Conservation (phyloP, 2,797 vertebrate genomes). For the Pseudochromis fuscus region DNA sequence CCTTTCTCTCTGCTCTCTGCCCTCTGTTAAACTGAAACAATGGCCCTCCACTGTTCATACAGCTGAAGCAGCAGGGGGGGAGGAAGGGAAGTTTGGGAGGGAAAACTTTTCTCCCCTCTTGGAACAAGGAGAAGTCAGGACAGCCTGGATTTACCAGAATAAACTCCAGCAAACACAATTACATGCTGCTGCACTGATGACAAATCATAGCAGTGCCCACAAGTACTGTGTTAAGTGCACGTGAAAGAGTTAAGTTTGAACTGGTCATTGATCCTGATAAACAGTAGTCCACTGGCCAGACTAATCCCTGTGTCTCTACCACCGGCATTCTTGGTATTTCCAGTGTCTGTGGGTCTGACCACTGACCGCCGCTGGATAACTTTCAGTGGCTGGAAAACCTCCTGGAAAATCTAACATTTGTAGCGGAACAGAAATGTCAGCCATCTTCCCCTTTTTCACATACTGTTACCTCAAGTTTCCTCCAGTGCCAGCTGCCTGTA, state of each 20-base stretch:
- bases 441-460: slow-evolving; percentile 57
- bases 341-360: slow-evolving; percentile 83
- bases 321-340: slow-evolving; percentile 78
- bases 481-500: slow-evolving; percentile 58
- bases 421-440: slow-evolving; percentile 69
- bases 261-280: slow-evolving; percentile 63
- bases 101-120: slow-evolving; percentile 59
- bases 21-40: slow-evolving; percentile 76
- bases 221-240: slow-evolving; percentile 27
- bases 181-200: slow-evolving; percentile 9
- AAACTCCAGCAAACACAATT: slow-evolving; percentile 17
- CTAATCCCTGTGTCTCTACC: slow-evolving; percentile 75
- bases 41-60: slow-evolving; percentile 54
- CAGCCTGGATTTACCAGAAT: slow-evolving; percentile 35
- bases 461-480: slow-evolving; percentile 58
- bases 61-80: slow-evolving; percentile 62
- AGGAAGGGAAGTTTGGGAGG: slow-evolving; percentile 71
- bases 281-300: slow-evolving; percentile 62
- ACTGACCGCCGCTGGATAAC: slow-evolving; percentile 80
- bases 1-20: slow-evolving; percentile 65
- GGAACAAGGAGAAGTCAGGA: slow-evolving; percentile 60
- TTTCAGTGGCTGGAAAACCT: slow-evolving; percentile 84
- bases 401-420: slow-evolving; percentile 77
- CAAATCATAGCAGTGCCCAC: slow-evolving; percentile 7
- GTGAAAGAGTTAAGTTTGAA: slow-evolving; percentile 15